Base-by-base conservation (phyloP, 1,140 invertebrate species). In the Drosophila sucinea region DNA sequence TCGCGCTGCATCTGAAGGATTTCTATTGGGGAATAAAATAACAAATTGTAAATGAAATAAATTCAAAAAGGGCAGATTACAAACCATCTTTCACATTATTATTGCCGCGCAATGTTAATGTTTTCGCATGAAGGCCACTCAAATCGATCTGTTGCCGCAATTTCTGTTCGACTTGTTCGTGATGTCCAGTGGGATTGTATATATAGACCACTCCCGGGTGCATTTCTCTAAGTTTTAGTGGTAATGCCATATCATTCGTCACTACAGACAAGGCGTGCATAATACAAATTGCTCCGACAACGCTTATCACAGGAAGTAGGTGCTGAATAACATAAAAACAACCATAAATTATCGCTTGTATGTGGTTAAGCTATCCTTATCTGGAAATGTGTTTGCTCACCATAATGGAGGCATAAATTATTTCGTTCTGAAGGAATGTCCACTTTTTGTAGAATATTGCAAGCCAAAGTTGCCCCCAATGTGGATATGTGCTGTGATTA, bases 371-470 rank as follows among this genome's bases (percentile, higher is more conserved):
- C 17, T 17, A 17, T 17, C 17, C 17, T 17, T 17, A 17, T 17
- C 17, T 17, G 17, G 17, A 17, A 17, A 17, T 17, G 30, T 30
- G 2, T 30, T 23, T 33, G 1, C 60, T 70, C 73, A 92, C 91
- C 90, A 92, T 91, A 23, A 80, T 60, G 17, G 63, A 27, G 0
- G 79, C 57, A 60, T 91, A 90, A 1, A 58, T 17, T 76, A 79
- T 87, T 66, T 92, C 72, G 29, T 79, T 83, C 11, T 54, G 25
- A 5, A 92, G 23, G 70, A 84, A 92, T n/a, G 81, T 85, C 32
- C 40, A 66, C 51, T 92, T 92, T 32, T 92, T 92, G 57, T 92
- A 92, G 7, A 87, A 86, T 10, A 92, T 70, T 0, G 90, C 91
- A 27, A 23, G 1, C 54, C 81, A 81, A 10, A 91, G 80, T 55